Evolutionary conservation across 2,888 invertebrate species (phyloP).

Genomic region (Pristionchus japonicus): DNA sequence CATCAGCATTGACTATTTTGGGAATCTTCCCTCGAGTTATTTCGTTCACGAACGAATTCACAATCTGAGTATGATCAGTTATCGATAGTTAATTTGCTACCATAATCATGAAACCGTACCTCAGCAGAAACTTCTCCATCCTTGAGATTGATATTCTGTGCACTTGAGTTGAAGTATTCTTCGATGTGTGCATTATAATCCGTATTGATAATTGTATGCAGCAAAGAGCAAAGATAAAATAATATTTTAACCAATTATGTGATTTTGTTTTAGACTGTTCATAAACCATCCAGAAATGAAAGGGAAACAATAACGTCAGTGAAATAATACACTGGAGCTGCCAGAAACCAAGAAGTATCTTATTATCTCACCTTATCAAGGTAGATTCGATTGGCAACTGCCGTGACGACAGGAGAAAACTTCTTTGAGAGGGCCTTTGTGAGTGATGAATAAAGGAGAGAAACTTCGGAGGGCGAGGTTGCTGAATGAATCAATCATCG

Average conservation of each 20-base stretch:
- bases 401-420: neutral
- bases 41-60: constrained; percentile 87
- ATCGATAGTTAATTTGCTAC: neutral
- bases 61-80: constrained; percentile 74
- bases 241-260: too few relatives aligned
- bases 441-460: neutral
- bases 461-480: neutral
- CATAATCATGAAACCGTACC: constrained; percentile 45
- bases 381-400: neutral
- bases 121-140: constrained; percentile 77
- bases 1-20: constrained; percentile 82
- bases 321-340: too few relatives aligned
- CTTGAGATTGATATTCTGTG: constrained; percentile 56
- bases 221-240: neutral
- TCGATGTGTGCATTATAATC: constrained; percentile 49
- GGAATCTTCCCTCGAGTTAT: constrained; percentile 88
- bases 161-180: constrained; percentile 51
- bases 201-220: constrained; percentile 50
- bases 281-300: too few relatives aligned
- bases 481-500: too few relatives aligned
- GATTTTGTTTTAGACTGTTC: too few relatives aligned
- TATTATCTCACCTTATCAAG: neutral
- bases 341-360: too few relatives aligned
- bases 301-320: too few relatives aligned
- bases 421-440: neutral